A percentile compares a stretch with the other conserved stretches of the same genome.
Conservation (phyloP, 2,888 invertebrate genomes). For the Polyploca ridens region DNA sequence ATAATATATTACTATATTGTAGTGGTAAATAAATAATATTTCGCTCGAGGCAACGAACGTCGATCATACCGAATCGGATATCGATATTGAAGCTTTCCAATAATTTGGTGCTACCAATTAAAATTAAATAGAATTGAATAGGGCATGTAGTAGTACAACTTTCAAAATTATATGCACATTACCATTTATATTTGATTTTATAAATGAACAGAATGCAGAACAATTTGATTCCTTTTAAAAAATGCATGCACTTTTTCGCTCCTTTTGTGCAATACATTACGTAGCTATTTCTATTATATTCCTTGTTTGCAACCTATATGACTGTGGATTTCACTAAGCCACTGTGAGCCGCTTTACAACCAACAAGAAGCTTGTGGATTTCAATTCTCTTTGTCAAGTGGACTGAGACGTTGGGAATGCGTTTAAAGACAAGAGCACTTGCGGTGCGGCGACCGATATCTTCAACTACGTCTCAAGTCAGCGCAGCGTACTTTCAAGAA, state of each 20-base stretch:
- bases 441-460: constrained; percentile 55
- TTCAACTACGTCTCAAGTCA: constrained; percentile 47
- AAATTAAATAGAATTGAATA: too few species aligned
- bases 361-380: constrained; percentile 65
- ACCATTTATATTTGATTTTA: not conserved
- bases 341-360: constrained; percentile 53
- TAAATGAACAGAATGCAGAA: not conserved
- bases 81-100: too few species aligned
- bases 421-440: constrained; percentile 63
- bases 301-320: constrained; percentile 19
- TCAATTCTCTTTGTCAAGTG: constrained; percentile 67
- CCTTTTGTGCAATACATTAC: not conserved
- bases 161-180: too few species aligned
- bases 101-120: too few species aligned
- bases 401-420: constrained; percentile 58
- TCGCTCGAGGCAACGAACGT: not conserved
- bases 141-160: too few species aligned
- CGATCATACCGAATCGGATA: not conserved
- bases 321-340: constrained; percentile 53
- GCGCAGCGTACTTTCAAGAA: constrained; percentile 28
- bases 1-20: not conserved
- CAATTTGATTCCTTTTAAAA: not conserved
- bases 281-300: not conserved
- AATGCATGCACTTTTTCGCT: not conserved
- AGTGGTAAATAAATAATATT: too few species aligned